These are phyloP conservation scores for Sprattus sprattus DNA, from an alignment of 2,113 vertebrate genomes.

Conservation along the genomic window DNA sequence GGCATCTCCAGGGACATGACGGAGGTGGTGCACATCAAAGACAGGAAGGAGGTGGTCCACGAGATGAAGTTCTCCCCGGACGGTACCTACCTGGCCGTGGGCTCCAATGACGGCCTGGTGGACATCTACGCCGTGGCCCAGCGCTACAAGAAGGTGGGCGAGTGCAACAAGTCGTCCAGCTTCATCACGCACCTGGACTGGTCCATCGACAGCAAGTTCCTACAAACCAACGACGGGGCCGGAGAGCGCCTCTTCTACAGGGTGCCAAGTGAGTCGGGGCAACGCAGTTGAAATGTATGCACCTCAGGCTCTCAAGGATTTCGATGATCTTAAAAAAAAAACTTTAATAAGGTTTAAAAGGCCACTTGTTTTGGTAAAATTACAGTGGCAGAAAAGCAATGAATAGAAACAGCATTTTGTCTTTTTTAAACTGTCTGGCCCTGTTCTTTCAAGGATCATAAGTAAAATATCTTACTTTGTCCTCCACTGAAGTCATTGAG, in stretches of 20 bases:
- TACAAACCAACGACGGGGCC: slow-evolving; percentile 91
- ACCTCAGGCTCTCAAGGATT: no score
- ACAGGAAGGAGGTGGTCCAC: slow-evolving; percentile 95
- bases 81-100: slow-evolving; percentile 88
- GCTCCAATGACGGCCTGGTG: slow-evolving; percentile 90
- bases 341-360: no score
- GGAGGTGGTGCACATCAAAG: slow-evolving; percentile 96
- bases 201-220: slow-evolving; percentile 91
- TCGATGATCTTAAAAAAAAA: no score
- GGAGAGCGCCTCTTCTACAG: slow-evolving; percentile 90
- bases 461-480: no score
- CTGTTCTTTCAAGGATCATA: no score
- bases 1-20: slow-evolving; percentile 87
- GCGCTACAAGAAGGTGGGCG: slow-evolving; percentile 94
- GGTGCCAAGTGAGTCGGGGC: slow-evolving; percentile 84
- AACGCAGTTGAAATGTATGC: no score
- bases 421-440: no score
- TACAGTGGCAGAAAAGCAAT: no score
- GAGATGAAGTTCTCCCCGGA: slow-evolving; percentile 98
- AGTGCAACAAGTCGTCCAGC: slow-evolving; percentile 86
- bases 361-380: no score
- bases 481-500: no score
- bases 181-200: slow-evolving; percentile 98
- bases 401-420: no score
- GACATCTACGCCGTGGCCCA: slow-evolving; percentile 90